Conservation (phyloP, 2,888 invertebrate genomes). For the Nephrotoma guestfalica region DNA sequence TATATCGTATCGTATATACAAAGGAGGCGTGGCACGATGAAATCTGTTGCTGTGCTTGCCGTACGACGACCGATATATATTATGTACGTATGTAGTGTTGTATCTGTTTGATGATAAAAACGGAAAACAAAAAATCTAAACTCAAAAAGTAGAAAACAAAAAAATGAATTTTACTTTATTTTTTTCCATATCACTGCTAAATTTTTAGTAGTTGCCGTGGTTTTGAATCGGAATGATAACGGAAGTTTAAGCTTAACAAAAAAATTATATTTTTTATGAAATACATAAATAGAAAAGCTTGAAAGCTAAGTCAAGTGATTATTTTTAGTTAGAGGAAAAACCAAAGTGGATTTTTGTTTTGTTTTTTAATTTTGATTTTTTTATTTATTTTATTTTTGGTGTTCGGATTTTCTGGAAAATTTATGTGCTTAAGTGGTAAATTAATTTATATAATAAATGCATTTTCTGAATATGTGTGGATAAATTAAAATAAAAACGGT, state of each 20-base stretch:
- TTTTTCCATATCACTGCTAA: constrained; percentile 1
- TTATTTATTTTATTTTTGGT: neutral
- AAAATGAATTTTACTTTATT: neutral
- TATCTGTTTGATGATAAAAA: neutral
- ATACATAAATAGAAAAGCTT: neutral
- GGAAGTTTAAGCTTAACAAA: neutral
- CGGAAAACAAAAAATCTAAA: neutral
- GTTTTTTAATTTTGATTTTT: neutral
- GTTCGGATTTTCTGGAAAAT: neutral
- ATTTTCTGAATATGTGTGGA: neutral
- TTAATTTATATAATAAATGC: neutral
- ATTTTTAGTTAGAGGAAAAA: neutral
- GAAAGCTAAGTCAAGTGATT: neutral
- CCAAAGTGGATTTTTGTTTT: neutral
- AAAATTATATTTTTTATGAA: neutral
- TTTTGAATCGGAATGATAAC: constrained; percentile 5
- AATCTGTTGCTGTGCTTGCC: neutral
- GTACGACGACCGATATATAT: neutral
- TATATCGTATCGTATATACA: neutral
- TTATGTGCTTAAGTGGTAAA: neutral
- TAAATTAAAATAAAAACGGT: neutral
- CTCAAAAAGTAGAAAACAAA: neutral
- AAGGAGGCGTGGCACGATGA: neutral
- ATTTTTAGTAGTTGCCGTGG: constrained; percentile 6
- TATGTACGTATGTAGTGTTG: neutral